Evolutionary conservation across 2,797 vertebrate species (phyloP), one percentile per base, ranked within the genome.

Genomic region (Platyrinchus mystaceus): DNA sequence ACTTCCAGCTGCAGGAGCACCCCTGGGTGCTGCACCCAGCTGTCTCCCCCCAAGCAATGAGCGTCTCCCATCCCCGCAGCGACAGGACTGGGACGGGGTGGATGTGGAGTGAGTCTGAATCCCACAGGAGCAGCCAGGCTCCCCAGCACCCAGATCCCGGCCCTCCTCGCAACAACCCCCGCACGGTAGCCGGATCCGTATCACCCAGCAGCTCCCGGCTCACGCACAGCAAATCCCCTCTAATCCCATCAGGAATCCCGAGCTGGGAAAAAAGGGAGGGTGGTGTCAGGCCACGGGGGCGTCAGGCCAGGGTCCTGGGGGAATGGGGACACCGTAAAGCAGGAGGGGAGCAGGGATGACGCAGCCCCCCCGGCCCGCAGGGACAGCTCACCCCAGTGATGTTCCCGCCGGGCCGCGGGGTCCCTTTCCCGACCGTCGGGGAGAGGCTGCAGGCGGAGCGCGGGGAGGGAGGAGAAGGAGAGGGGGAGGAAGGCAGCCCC

Each of bases 331-430:
- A 10, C 58, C 20, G 44, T 20, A 24, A 27, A 52, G 37, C 19
- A 52, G 18, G 6, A 2, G 10, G 44, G 84, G 30, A 87, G 23
- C 8, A 5, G 47, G 50, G 39, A 73, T 17, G 86, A 21, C 50
- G 50, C 58, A 56, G 21, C 58, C 36, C 47, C 20, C 52, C 36
- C n/a, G 16, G 47, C 18, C 87, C 71, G 16, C 49, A 69, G 46
- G n/a, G 53, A 75, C 32, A 66, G 92, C 96, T 97, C 94, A 97
- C 96, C 96, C 86, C 87, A 2, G 74, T 20, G 68, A 93, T 64
- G 88, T 69, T 81, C 84, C 86, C 32, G 75, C n/a, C 56, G 71
- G 56, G 39, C 44, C 23, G 22, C 4, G 59, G 62, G 24, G 41
- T 85, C 44, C 70, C 80, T 23, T 39, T 85, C 62, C 58, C 53